Conservation (phyloP, 2,797 vertebrate genomes). For the Poeciliopsis gracilis region DNA sequence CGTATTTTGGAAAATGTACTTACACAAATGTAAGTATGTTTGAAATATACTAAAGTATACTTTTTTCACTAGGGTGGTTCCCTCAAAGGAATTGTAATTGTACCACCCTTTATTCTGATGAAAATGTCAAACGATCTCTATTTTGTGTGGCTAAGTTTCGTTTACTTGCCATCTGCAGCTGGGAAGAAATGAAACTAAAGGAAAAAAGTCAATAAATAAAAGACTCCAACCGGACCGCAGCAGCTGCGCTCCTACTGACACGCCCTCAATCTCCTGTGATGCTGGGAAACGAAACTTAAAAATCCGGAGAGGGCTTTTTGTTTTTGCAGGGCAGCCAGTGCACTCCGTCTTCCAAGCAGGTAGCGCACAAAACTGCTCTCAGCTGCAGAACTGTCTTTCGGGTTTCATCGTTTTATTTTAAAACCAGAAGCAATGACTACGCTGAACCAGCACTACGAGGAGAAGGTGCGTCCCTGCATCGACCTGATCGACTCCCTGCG, state of each 20-base stretch:
- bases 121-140: no score
- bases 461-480: conserved; percentile 86
- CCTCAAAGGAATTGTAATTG: no score
- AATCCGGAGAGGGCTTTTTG: not conserved
- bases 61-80: no score
- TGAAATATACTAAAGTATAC: no score
- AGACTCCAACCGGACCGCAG: not conserved
- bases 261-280: not conserved
- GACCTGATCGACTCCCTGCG: conserved; percentile 89
- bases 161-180: no score
- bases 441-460: conserved; percentile 80
- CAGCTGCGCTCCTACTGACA: not conserved
- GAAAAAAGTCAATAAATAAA: not conserved
- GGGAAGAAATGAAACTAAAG: no score
- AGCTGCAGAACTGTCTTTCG: not conserved
- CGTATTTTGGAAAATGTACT: no score
- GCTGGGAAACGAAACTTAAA: not conserved
- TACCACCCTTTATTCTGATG: no score
- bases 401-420: no score
- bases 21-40: no score
- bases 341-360: not conserved
- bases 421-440: conserved; percentile 31
- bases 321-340: not conserved
- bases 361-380: not conserved
- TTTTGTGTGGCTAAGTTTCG: no score